Conservation (phyloP, 2,888 invertebrate species). For the Ashinkailepas kermadecensis region DNA sequence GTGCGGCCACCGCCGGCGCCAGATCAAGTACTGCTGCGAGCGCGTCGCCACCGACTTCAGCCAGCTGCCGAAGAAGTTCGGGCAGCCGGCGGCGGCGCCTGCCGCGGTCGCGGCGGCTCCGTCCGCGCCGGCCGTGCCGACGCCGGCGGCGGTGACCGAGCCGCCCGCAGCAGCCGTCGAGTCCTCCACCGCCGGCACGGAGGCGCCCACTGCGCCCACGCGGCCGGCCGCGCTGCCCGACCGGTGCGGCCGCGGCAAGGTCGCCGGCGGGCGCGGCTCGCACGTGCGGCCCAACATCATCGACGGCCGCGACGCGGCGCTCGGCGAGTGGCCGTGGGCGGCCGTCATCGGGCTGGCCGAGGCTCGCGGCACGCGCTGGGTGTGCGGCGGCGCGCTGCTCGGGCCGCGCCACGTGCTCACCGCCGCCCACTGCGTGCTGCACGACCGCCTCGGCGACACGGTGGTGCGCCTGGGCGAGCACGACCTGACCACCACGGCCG, state of each 20-base stretch:
- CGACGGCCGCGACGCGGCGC: conserved; percentile 12
- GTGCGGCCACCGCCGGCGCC: not conserved
- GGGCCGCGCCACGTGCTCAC: conserved; percentile 23
- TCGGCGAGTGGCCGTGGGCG: conserved; percentile 29
- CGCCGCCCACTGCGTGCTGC: conserved; percentile 28
- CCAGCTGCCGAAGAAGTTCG: too few relatives aligned
- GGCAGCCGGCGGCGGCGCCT: not conserved
- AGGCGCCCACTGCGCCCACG: too few relatives aligned
- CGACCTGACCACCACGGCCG: not conserved
- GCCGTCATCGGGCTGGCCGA: conserved; percentile 17
- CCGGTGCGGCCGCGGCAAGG: not conserved
- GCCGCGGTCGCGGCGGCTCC: too few relatives aligned
- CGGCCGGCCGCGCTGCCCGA: not conserved
- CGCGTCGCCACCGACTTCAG: too few relatives aligned
- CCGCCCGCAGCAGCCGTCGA: too few relatives aligned
- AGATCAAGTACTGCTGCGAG: not conserved
- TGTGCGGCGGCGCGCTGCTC: conserved; percentile 28
- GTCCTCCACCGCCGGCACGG: too few relatives aligned
- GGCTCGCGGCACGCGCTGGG: not conserved
- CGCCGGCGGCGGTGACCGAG: too few relatives aligned
- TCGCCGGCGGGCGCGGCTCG: conserved; percentile 20
- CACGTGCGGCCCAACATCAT: conserved; percentile 16
- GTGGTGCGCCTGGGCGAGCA: conserved; percentile 26
- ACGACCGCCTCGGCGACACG: not conserved
- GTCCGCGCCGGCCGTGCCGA: too few relatives aligned